Evolutionary conservation across 1,140 invertebrate genomes (phyloP).

Genomic region (Zophobas morio): DNA sequence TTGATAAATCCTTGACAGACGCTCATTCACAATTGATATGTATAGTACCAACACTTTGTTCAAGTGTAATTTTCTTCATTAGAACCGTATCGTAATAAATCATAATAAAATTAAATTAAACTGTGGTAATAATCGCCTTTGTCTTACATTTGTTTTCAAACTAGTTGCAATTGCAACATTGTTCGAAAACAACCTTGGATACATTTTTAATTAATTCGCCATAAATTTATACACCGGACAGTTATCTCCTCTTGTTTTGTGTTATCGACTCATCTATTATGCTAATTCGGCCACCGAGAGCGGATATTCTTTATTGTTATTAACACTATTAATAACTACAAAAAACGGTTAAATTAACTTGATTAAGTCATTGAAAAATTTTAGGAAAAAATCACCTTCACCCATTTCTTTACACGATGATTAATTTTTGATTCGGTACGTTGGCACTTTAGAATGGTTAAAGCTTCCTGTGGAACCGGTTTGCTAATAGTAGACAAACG

Average conservation of each 20-base stretch:
- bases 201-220: slow-evolving; percentile 31
- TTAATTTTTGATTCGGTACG: slow-evolving; percentile 4
- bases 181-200: slow-evolving; percentile 29
- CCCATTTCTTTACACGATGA: slow-evolving; percentile 1
- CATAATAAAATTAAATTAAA: slow-evolving; percentile 34
- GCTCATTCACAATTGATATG: slow-evolving; percentile 30
- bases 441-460: neutral
- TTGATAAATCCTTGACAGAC: slow-evolving; percentile 27
- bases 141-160: slow-evolving; percentile 28
- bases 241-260: slow-evolving; percentile 30
- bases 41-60: slow-evolving; percentile 20
- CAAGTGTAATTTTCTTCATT: slow-evolving; percentile 35
- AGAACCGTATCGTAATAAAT: slow-evolving; percentile 37
- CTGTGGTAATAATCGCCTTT: slow-evolving; percentile 28
- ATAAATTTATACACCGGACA: slow-evolving; percentile 15
- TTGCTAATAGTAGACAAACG: no score
- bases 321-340: neutral
- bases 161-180: slow-evolving; percentile 39
- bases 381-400: slow-evolving; percentile 20
- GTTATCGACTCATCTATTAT: slow-evolving; percentile 30
- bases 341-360: slow-evolving; percentile 27
- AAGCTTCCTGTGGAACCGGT: slow-evolving; percentile 26
- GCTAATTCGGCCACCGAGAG: slow-evolving; percentile 22
- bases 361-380: slow-evolving; percentile 32
- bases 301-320: slow-evolving; percentile 32